Evolutionary conservation across 2,888 invertebrate genomes (phyloP).

Genomic region (Cataglyphis albicans): DNA sequence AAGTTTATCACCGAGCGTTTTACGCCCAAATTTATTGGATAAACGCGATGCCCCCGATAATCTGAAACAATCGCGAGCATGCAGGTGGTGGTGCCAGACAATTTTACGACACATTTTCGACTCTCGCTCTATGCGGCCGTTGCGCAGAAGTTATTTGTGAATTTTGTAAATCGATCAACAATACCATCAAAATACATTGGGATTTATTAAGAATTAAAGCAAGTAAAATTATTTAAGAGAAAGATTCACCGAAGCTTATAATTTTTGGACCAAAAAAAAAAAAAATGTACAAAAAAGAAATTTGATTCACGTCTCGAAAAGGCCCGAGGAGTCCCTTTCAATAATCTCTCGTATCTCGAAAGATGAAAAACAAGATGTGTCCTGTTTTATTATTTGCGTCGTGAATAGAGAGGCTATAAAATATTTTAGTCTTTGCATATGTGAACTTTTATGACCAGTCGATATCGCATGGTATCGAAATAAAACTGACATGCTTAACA

Average conservation of each 20-base stretch:
- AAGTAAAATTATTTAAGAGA: background rate
- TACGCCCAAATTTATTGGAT: conserved; percentile 27
- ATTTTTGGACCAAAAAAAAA: background rate
- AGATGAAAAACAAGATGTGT: background rate
- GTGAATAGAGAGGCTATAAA: background rate
- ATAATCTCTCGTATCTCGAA: background rate
- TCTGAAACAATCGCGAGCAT: conserved; percentile 17
- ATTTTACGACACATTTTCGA: conserved; percentile 21
- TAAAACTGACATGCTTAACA: conserved; percentile 13
- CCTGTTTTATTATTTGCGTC: background rate
- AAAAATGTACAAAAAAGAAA: background rate
- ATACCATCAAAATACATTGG: background rate
- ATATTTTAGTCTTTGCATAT: conserved; percentile 7
- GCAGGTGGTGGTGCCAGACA: conserved; percentile 23
- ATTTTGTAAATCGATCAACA: background rate
- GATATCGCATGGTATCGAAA: background rate
- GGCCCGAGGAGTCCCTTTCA: too few species aligned
- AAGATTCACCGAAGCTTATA: background rate
- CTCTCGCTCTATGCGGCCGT: background rate
- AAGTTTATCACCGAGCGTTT: conserved; percentile 34
- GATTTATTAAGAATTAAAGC: background rate
- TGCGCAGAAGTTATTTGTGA: background rate
- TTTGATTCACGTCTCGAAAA: background rate
- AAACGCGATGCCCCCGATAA: conserved; percentile 26
- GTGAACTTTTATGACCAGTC: background rate